Evolutionary conservation across 1,140 invertebrate genomes (phyloP).

Genomic region (Bombus pascuorum): DNA sequence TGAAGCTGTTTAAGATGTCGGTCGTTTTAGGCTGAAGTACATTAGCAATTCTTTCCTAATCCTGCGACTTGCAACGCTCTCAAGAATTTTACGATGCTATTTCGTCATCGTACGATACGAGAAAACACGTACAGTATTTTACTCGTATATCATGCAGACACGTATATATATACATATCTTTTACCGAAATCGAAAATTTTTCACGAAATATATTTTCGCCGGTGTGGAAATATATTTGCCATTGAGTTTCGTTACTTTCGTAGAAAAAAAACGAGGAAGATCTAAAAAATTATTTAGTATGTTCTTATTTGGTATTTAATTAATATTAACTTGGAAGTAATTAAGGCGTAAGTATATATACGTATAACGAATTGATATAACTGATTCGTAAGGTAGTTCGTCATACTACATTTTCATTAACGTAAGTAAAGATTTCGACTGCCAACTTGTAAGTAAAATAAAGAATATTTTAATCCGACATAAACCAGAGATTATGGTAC

Average conservation of each 20-base stretch:
- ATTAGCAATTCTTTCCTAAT: not conserved
- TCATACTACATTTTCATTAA: not conserved
- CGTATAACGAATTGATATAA: not conserved
- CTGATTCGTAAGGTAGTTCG: not conserved
- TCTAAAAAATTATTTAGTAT: too few relatives aligned
- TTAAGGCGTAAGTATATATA: not conserved
- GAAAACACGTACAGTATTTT: not conserved
- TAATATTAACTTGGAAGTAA: too few relatives aligned
- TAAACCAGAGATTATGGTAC: slow-evolving; percentile 27
- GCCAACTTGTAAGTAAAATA: not conserved
- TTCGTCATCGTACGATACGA: not conserved
- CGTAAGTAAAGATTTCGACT: slow-evolving; percentile 3
- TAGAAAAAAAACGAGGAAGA: not conserved
- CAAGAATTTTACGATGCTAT: not conserved
- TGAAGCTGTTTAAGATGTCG: not conserved
- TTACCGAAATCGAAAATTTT: not conserved
- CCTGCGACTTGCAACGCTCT: not conserved
- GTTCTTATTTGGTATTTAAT: too few relatives aligned
- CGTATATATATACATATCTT: not conserved
- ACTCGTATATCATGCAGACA: not conserved
- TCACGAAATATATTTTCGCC: not conserved
- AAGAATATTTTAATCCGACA: slow-evolving; percentile 14
- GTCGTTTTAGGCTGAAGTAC: not conserved
- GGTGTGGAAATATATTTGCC: not conserved
- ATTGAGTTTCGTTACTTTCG: not conserved